Base-by-base conservation (phyloP, 2,888 invertebrate genomes). In the Kuschelorhynchus macadamiae region DNA sequence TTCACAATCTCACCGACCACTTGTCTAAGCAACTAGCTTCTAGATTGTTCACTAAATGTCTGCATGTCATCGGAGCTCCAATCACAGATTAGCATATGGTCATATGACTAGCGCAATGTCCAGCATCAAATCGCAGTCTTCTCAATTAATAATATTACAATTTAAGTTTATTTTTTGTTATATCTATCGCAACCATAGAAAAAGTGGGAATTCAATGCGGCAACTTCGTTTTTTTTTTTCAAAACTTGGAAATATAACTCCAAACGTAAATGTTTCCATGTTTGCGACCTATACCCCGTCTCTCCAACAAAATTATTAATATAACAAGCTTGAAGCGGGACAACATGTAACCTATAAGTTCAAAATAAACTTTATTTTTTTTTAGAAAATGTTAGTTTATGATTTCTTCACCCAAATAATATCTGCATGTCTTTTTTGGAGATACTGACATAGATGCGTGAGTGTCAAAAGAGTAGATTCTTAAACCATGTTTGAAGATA, bases 1-100 rank as follows among this genome's bases (percentile, higher is more conserved):
- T 25, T 25, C 7, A 25, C 25, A 25, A 7, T 25, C 25, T 25
- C 3, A 25, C 25, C 25, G 25, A 25, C 25, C 25, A 25, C 25
- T 25, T 25, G 25, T 7, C 25, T 25, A 25, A 7, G 25, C 12
- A 36, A 36, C 36, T 11, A 36, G 36, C 36, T 36, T 21, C 39
- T 41, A 39, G 52, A 52, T 33, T 50, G 47, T 14, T 41, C 16
- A 39, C 59, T 50, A 50, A 50, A 60, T 50, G 50, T 60, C 20
- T 36, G 30, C 50, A 64, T 69, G 81, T 81, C 81, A 82, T 82
- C 79, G 82, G 80, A 81, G 81, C 81, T 82, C 80, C 80, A 81
- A 83, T 83, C 83, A 83, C 83, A 83, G 83, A 81, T 81, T 81
- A 81, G 82, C 81, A 80, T 81, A 79, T 82, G 82, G 82, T 83